Percentiles rank a stretch among this genome's conserved stretches.
phyloP scores from a whole-genome alignment of 2,113 vertebrate genomes.

The Calyptomena viridis region DNA sequence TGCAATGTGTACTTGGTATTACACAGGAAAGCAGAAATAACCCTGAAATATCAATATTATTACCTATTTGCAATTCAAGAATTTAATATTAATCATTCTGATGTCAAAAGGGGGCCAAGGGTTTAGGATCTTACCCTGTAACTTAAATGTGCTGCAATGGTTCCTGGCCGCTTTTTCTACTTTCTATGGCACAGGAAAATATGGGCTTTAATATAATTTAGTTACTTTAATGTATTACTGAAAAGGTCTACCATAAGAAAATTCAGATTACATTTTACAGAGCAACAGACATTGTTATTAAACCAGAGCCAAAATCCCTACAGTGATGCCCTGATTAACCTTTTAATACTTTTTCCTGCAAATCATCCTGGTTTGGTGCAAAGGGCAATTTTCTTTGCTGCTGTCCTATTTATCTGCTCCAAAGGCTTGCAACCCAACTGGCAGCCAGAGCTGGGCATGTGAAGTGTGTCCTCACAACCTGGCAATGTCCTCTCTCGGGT shows the following conservation, averaged over 20 bases:
- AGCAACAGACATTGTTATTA: neutral
- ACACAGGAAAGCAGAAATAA: neutral
- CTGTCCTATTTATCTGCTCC: neutral
- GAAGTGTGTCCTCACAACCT: neutral
- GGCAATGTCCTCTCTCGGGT: neutral
- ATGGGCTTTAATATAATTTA: no score
- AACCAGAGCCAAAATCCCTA: neutral
- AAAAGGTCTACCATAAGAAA: neutral
- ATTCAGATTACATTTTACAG: neutral
- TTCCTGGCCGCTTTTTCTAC: neutral
- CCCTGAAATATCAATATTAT: neutral
- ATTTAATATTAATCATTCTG: neutral
- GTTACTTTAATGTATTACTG: neutral
- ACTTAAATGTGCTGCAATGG: neutral
- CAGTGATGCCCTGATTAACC: neutral
- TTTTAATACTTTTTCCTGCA: neutral
- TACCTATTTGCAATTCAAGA: neutral
- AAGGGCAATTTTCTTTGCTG: neutral
- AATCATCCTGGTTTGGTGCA: neutral
- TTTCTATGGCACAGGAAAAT: neutral
- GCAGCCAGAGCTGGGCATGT: neutral
- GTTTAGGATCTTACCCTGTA: neutral
- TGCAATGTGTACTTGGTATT: neutral
- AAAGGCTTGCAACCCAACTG: neutral
- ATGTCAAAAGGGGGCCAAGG: neutral